Percentiles rank a stretch among this genome's conserved stretches.
phyloP scores from a whole-genome alignment of 2,888 invertebrate species.

The Oscheius onirici region DNA sequence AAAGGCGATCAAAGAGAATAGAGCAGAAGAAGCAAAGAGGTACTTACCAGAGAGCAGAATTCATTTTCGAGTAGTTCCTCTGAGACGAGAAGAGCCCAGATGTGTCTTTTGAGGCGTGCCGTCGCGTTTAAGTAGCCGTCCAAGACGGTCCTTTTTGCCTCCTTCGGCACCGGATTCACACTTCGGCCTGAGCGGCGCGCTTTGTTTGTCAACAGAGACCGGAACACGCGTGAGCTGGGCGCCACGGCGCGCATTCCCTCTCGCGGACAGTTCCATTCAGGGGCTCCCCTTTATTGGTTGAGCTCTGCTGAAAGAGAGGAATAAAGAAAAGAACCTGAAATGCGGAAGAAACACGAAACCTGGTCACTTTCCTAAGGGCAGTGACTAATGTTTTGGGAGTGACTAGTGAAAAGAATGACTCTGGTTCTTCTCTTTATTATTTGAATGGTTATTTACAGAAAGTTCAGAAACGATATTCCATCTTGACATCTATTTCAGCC shows the following conservation, averaged over 20 bases:
- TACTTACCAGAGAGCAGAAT: conserved; percentile 9
- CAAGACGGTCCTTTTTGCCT: conserved; percentile 14
- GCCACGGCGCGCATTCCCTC: neutral
- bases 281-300: conserved; percentile 13
- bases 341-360: neutral
- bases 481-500: conserved; percentile 1
- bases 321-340: conserved; percentile 6
- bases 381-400: no score
- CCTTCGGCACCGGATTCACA: conserved; percentile 30
- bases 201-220: conserved; percentile 32
- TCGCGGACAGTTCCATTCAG: neutral
- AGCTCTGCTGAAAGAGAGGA: neutral
- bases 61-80: neutral
- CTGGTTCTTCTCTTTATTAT: no score
- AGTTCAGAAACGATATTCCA: neutral
- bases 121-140: conserved; percentile 17
- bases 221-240: neutral
- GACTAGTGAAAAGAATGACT: no score
- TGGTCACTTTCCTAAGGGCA: neutral
- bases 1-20: neutral
- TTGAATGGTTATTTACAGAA: no score
- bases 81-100: neutral
- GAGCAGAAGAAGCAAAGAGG: neutral
- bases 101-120: neutral
- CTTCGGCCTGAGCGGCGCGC: neutral